Conservation (phyloP, 2,797 vertebrate species). For the Balearica regulorum region DNA sequence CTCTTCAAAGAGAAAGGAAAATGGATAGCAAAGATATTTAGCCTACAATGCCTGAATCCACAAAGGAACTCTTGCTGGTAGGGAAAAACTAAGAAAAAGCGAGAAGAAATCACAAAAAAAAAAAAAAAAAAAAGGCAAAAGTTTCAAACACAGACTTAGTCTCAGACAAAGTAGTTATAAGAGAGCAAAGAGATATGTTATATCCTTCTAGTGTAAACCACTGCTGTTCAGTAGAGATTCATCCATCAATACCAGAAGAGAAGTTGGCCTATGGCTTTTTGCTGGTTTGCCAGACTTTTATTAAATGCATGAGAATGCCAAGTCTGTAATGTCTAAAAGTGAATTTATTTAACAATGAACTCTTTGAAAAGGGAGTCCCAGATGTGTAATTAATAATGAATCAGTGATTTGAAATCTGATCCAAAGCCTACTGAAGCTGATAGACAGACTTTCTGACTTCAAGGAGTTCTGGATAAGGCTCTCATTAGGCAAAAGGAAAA, state of each 20-base stretch:
- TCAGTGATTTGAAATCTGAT: constrained; percentile 60
- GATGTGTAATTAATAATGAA: constrained; percentile 66
- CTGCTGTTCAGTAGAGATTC: constrained; percentile 31
- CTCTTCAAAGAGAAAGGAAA: neutral
- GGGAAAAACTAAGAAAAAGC: neutral
- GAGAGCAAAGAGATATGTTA: neutral
- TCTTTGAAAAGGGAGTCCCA: constrained; percentile 63
- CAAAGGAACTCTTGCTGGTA: neutral
- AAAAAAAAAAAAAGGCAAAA: neutral
- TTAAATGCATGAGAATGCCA: constrained; percentile 55
- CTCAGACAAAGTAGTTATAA: neutral
- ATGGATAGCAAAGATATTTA: neutral
- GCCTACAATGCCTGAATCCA: neutral
- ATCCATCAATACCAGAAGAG: constrained; percentile 47
- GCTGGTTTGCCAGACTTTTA: constrained; percentile 53
- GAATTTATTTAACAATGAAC: constrained; percentile 67
- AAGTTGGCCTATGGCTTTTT: constrained; percentile 38
- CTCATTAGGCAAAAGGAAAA: constrained; percentile 35
- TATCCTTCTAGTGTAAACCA: constrained; percentile 14
- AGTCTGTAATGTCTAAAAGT: constrained; percentile 57
- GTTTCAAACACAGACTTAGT: neutral
- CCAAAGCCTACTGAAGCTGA: constrained; percentile 61
- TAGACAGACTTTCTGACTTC: constrained; percentile 53
- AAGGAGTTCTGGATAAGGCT: constrained; percentile 43
- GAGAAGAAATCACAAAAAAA: neutral